These are phyloP conservation scores for Apis mellifera DNA, from an alignment of 1,140 invertebrate genomes.

Conservation along the genomic window Amel_HAv3.1 CM009938.2:2723001-2723500, in stretches of 20 bases:
- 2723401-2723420: neutral
- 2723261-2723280: no score
- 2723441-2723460: slow-evolving; percentile 1
- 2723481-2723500: neutral
- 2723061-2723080: neutral
- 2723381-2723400: neutral
- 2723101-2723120: neutral
- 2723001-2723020: slow-evolving; percentile 45
- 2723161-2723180: no score
- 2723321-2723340: neutral
- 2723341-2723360: neutral
- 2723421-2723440: neutral
- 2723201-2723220: neutral
- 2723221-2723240: neutral
- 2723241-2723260: no score
- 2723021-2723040: neutral
- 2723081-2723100: neutral
- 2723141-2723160: neutral
- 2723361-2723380: neutral
- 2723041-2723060: neutral
- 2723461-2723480: neutral
- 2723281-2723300: neutral
- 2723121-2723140: no score
- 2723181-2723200: no score
- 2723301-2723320: neutral